A percentile compares a stretch with the other conserved stretches of the same genome.
Conservation (phyloP, 2,113 vertebrate genomes). For the Mesitornis unicolor region DNA sequence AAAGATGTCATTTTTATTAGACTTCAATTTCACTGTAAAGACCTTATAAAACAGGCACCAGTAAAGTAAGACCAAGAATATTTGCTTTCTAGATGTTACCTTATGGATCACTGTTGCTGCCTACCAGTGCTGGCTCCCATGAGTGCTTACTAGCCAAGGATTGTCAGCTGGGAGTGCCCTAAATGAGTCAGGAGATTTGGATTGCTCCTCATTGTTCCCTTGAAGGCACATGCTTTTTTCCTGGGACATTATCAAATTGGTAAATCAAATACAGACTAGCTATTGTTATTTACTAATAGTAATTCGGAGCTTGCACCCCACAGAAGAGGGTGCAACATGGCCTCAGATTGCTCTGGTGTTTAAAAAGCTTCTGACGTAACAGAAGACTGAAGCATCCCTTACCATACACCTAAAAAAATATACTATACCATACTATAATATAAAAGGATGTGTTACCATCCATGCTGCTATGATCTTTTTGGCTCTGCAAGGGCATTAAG, state of each 20-base stretch:
- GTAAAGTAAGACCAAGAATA: background rate
- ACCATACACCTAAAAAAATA: background rate
- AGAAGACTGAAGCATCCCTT: background rate
- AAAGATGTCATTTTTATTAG: background rate
- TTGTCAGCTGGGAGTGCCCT: background rate
- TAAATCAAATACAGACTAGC: background rate
- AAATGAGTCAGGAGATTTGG: background rate
- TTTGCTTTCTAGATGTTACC: background rate
- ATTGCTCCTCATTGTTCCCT: background rate
- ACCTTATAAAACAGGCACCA: background rate
- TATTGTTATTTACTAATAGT: background rate
- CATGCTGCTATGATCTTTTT: background rate
- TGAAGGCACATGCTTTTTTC: background rate
- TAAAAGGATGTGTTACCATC: background rate
- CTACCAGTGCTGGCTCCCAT: background rate
- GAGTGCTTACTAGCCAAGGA: background rate
- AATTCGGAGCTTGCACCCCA: background rate
- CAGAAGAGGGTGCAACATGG: background rate
- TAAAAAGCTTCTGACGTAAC: background rate
- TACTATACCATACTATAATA: no score
- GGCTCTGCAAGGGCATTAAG: rapidly evolving
- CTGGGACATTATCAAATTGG: background rate
- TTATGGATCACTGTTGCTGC: background rate
- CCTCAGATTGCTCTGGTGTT: background rate
- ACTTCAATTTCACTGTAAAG: background rate